Base-by-base conservation (phyloP, 2,888 invertebrate species). In the Melanostoma scalare region DNA sequence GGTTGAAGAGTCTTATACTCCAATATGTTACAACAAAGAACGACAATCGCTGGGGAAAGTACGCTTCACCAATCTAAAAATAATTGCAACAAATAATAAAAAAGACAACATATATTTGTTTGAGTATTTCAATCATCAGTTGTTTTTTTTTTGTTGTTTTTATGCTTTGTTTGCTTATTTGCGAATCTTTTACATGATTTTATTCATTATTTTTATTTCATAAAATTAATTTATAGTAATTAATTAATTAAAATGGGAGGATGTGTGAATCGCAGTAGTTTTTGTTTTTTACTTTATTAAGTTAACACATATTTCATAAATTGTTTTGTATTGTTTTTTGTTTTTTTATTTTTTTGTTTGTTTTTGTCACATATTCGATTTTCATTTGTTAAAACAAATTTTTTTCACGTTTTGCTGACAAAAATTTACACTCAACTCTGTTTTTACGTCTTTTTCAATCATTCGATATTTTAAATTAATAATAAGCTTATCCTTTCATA, bases 91-190 rank as follows among this genome's bases (percentile, higher is more conserved):
- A 52, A 42, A 50, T 74, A 75, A 67, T 76, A 31, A 82, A 80
- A 20, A 82, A 82, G 31, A 56, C 77, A 65, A 46, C 38, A 50
- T 50, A 48, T 36, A 58, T 79, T 73, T 78, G 68, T 73, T 82
- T 82, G 82, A 78, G 82, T 82, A 82, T 82, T 82, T 82, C 82
- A 73, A 82, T 82, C 82, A 82, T 82, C 82, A 68, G 81, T 77
- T 79, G 79, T 65, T 73, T 53, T 56, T 78, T 35, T 53, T 63
- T 55, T 63, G 48, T 52, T 74, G n/a, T 67, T 56, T 50, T 63
- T 63, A 60, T 71, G 31, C 38, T 52, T 65, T 60, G 52, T 53
- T 53, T 81, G 52, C 50, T 38, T 67, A 72, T 69, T 73, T 78
- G 63, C 78, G 63, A 77, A 77, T 63, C 52, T 56, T 56, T 75